These are phyloP conservation scores for Leucozona laternaria DNA, from an alignment of 2,888 invertebrate genomes.

Conservation along the genomic window DNA sequence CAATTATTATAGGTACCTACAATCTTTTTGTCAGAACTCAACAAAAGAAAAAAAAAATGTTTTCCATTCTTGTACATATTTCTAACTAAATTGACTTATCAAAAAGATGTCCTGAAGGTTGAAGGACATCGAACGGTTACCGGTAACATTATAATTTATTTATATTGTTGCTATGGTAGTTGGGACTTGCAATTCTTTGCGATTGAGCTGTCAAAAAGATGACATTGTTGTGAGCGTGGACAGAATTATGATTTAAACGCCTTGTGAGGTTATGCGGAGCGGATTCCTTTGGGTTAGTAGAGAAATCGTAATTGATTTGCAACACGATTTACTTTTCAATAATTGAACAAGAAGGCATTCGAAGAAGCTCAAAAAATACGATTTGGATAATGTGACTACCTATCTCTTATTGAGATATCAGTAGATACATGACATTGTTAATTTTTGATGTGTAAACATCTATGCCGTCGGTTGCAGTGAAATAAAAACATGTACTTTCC, in stretches of 20 bases:
- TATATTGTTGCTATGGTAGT: slow-evolving; percentile 10
- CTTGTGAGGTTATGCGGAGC: slow-evolving; percentile 40
- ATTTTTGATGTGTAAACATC: too few relatives aligned
- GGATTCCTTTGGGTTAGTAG: not conserved
- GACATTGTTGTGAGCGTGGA: not conserved
- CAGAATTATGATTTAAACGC: slow-evolving; percentile 32
- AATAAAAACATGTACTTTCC: too few relatives aligned
- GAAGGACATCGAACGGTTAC: slow-evolving; percentile 37
- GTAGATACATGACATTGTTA: too few relatives aligned
- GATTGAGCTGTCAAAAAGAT: slow-evolving; percentile 34
- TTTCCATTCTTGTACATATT: slow-evolving; percentile 19
- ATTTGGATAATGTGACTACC: not conserved
- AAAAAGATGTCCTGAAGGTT: slow-evolving; percentile 31
- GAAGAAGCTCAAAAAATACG: not conserved
- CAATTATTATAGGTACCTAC: slow-evolving; percentile 1
- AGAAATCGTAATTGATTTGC: slow-evolving; percentile 12
- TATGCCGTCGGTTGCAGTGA: too few relatives aligned
- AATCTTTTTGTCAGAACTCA: slow-evolving; percentile 22
- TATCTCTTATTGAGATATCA: not conserved
- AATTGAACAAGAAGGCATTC: not conserved
- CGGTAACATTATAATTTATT: not conserved
- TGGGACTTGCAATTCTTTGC: not conserved
- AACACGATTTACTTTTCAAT: not conserved
- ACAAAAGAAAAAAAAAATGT: slow-evolving; percentile 27
- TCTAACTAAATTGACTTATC: slow-evolving; percentile 48